These are phyloP conservation scores for Oreochromis grahami DNA, from an alignment of 2,797 vertebrate species.

Conservation along the genomic window DNA sequence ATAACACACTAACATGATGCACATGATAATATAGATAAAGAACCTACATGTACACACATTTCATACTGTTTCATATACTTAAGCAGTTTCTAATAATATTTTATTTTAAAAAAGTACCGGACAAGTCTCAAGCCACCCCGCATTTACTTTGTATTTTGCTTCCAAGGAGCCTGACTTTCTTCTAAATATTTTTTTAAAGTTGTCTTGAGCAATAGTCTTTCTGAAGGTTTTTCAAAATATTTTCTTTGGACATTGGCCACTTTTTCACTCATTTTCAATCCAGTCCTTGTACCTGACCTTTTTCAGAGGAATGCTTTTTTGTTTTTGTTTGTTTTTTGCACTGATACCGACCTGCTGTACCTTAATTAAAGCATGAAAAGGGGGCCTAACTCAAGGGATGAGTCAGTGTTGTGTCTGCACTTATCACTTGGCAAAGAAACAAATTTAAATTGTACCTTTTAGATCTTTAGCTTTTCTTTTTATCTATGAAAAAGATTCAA, in stretches of 20 bases:
- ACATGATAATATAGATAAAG: not conserved
- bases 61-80: not conserved
- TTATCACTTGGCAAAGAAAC: not conserved
- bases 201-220: not conserved
- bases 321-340: not conserved
- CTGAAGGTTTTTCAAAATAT: not conserved
- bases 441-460: not conserved
- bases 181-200: not conserved
- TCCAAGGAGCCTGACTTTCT: not conserved
- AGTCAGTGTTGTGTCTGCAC: not conserved
- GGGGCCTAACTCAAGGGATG: not conserved
- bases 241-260: not conserved
- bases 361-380: not conserved
- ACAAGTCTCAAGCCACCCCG: not conserved
- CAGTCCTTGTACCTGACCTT: not conserved
- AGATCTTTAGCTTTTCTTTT: not conserved
- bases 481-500: not conserved
- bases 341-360: not conserved
- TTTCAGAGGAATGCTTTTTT: not conserved
- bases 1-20: not conserved
- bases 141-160: not conserved
- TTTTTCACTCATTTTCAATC: not conserved
- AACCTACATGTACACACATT: not conserved
- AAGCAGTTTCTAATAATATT: not conserved
- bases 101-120: not conserved